A percentile compares a stretch with the other conserved stretches of the same genome.
Evolutionary conservation across 2,797 vertebrate species (phyloP).

Genomic region (Sebastolobus altivelis): DNA sequence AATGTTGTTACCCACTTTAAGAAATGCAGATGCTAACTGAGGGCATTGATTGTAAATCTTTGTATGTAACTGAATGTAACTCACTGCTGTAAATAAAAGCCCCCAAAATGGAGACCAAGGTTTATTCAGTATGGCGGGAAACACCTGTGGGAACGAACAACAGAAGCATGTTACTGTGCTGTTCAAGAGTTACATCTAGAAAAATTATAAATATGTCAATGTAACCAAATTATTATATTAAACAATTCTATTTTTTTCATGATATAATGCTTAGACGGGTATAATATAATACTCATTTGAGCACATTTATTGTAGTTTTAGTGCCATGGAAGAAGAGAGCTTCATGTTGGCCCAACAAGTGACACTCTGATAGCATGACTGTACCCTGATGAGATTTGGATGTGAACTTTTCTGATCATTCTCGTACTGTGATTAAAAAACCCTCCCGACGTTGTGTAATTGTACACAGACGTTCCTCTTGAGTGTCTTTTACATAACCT

Average conservation of each 20-base stretch:
- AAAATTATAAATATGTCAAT: constrained; percentile 32
- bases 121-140: constrained; percentile 19
- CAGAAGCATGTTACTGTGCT: constrained; percentile 41
- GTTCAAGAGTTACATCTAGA: constrained; percentile 34
- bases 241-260: constrained; percentile 30
- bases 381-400: constrained; percentile 39
- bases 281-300: constrained; percentile 23
- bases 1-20: constrained; percentile 14
- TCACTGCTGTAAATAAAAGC: constrained; percentile 53
- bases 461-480: constrained; percentile 34
- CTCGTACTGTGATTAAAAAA: constrained; percentile 52
- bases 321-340: constrained; percentile 13
- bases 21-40: constrained; percentile 20
- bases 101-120: constrained; percentile 7
- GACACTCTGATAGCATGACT: constrained; percentile 48
- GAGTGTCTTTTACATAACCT: constrained; percentile 49
- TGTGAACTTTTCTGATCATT: constrained; percentile 57
- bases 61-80: constrained; percentile 50
- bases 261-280: constrained; percentile 25
- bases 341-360: constrained; percentile 13
- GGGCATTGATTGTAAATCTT: constrained; percentile 38
- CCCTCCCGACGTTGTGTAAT: constrained; percentile 17
- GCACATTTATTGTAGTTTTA: constrained; percentile 39
- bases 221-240: constrained; percentile 43
- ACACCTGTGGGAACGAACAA: constrained; percentile 28